Conservation (phyloP, 2,113 vertebrate genomes). For the Amblyopsis rosae region DNA sequence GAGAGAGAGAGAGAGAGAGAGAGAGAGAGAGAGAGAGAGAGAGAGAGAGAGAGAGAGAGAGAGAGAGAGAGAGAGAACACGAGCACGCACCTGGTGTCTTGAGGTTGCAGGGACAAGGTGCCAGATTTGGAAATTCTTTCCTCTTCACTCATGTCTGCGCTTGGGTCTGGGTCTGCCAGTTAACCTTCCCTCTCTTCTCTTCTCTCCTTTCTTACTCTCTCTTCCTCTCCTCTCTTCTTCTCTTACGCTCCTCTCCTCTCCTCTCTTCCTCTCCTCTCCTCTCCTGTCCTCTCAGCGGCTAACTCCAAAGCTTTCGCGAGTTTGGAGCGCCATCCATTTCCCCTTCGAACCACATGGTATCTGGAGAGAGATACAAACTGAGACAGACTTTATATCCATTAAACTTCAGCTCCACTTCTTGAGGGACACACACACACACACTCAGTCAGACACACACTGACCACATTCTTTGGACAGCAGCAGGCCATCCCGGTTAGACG, state of each 20-base stretch:
- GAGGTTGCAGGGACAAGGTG: conserved; percentile 28
- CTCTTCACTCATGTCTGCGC: conserved; percentile 46
- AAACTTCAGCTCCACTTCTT: conserved; percentile 49
- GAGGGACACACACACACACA: conserved; percentile 21
- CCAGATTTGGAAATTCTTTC: conserved; percentile 59
- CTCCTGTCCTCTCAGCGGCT: conserved; percentile 14
- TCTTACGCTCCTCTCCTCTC: not conserved
- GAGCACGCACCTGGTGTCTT: conserved; percentile 46
- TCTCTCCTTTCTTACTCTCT: not conserved
- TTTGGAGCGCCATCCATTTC: conserved; percentile 33
- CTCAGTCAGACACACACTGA: conserved; percentile 12
- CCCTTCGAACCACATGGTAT: conserved; percentile 46
- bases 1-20: not conserved
- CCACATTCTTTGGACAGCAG: conserved; percentile 28
- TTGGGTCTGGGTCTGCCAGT: conserved; percentile 31
- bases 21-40: not conserved
- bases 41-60: not conserved
- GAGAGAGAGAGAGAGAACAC: not conserved
- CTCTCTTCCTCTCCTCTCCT: not conserved
- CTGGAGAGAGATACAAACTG: conserved; percentile 49
- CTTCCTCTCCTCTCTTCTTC: not conserved
- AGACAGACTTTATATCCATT: conserved; percentile 73
- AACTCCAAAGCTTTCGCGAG: conserved; percentile 47
- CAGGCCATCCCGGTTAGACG: conserved; percentile 33
- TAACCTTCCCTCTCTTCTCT: conserved; percentile 7